Conservation (phyloP, 2,797 vertebrate genomes). For the Enteromius radiatus region DNA sequence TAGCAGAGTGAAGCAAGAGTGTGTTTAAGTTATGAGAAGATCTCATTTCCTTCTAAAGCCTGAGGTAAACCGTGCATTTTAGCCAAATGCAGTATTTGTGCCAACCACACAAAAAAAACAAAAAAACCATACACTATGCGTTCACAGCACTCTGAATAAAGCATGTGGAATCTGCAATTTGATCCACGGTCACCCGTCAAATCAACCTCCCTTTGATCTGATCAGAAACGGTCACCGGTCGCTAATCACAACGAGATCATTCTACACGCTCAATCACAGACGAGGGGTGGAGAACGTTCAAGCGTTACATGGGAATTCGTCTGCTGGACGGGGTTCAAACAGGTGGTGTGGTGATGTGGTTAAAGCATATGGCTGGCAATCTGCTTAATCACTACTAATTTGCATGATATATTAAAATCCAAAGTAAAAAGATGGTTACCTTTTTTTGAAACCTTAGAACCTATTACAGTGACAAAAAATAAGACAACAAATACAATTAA, state of each 20-base stretch:
- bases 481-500: background rate
- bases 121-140: background rate
- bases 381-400: background rate
- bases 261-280: background rate
- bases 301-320: background rate
- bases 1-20: slow-evolving; percentile 44
- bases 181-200: background rate
- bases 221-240: slow-evolving; percentile 10
- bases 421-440: background rate
- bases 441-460: background rate
- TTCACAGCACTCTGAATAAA: slow-evolving; percentile 10
- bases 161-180: slow-evolving; percentile 30
- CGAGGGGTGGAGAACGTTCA: background rate
- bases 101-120: slow-evolving; percentile 36
- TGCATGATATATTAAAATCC: background rate
- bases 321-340: slow-evolving; percentile 30
- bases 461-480: no score
- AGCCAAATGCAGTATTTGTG: slow-evolving; percentile 38
- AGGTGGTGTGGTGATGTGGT: background rate
- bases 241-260: slow-evolving; percentile 7
- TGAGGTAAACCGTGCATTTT: slow-evolving; percentile 15
- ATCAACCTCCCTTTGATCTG: slow-evolving; percentile 4
- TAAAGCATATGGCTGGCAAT: background rate
- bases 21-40: slow-evolving; percentile 50
- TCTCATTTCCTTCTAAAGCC: slow-evolving; percentile 55